Conservation (phyloP, 2,797 vertebrate species). For the Rallus crepitans region DNA sequence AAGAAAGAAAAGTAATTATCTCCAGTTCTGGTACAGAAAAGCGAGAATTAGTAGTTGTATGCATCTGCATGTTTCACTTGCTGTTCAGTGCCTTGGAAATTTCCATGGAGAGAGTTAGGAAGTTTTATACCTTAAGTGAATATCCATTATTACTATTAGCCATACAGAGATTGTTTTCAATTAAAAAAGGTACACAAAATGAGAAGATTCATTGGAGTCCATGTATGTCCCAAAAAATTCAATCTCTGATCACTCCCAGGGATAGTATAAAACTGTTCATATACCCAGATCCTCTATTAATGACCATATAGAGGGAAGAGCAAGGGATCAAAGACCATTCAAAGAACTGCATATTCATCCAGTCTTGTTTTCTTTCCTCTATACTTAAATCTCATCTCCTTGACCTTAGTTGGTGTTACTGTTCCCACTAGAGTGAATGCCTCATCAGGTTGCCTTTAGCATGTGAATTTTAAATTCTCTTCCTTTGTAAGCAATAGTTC, state of each 20-base stretch:
- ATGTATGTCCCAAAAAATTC: neutral
- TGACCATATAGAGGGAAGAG: neutral
- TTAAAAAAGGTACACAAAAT: neutral
- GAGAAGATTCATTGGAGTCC: neutral
- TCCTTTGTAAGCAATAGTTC: neutral
- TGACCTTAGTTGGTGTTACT: neutral
- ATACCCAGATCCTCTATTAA: neutral
- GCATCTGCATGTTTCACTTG: neutral
- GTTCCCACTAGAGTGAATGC: neutral
- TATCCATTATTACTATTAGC: neutral
- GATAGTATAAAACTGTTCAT: neutral
- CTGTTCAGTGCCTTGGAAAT: neutral
- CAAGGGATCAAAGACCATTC: neutral
- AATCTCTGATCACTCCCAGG: neutral
- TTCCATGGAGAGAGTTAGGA: neutral
- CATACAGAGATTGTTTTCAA: neutral
- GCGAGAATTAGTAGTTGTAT: neutral
- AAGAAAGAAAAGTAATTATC: constrained; percentile 31
- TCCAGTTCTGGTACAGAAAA: neutral
- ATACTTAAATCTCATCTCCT: neutral
- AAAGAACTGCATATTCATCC: neutral
- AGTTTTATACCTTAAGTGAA: neutral
- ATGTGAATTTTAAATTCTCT: neutral
- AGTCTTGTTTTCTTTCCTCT: neutral
- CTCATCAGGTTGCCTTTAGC: neutral